A percentile compares a stretch with the other conserved stretches of the same genome.
These are phyloP conservation scores for Acromyrmex echinatior DNA, from an alignment of 1,140 invertebrate genomes.

Conservation along the genomic window DNA sequence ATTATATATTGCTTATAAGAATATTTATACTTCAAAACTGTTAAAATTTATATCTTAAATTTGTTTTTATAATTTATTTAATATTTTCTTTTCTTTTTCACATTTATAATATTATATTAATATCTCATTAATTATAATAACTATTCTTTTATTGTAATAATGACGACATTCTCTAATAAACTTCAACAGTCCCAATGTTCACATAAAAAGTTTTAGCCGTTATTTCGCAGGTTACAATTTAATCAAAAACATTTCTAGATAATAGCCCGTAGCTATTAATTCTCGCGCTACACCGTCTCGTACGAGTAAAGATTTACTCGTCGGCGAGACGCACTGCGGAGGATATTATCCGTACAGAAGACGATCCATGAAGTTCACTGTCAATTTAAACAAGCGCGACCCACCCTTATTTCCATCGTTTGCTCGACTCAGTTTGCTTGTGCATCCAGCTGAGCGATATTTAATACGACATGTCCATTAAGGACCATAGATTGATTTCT, in stretches of 20 bases:
- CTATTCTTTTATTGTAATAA: background rate
- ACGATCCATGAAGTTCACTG: conserved; percentile 27
- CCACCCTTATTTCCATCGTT: conserved; percentile 9
- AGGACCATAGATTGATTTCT: conserved; percentile 46
- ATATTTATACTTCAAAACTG: background rate
- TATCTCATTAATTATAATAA: background rate
- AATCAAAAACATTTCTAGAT: background rate
- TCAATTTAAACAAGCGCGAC: conserved; percentile 28
- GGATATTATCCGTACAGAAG: conserved; percentile 9
- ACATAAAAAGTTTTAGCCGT: background rate
- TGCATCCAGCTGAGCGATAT: conserved; percentile 15
- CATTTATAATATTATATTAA: conserved; percentile 2
- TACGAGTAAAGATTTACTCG: conserved; percentile 11
- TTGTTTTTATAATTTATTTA: background rate
- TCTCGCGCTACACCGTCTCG: background rate
- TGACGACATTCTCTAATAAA: background rate
- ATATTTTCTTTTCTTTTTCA: background rate
- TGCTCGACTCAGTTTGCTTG: conserved; percentile 19
- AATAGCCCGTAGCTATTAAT: conserved; percentile 10
- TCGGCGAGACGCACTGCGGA: background rate
- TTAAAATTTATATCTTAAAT: background rate
- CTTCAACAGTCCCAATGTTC: background rate
- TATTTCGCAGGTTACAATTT: conserved; percentile 2
- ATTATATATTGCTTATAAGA: background rate
- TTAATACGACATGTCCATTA: conserved; percentile 51